A percentile compares a stretch with the other conserved stretches of the same genome.
phyloP scores from a whole-genome alignment of 2,888 invertebrate genomes.

The Pediacus dermestoides region DNA sequence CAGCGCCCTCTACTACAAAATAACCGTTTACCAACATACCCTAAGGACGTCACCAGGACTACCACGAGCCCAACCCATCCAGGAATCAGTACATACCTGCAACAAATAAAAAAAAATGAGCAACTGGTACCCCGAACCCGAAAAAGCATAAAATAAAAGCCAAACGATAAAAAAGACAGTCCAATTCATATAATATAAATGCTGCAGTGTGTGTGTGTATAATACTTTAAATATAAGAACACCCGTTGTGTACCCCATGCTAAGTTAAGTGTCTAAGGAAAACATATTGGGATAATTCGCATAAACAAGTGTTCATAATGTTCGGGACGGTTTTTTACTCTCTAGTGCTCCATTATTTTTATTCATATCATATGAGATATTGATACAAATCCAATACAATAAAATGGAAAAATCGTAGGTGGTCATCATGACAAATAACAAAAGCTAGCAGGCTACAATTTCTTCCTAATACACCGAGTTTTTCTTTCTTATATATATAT shows the following conservation, averaged over 20 bases:
- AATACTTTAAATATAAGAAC: conserved; percentile 20
- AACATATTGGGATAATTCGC: conserved; percentile 39
- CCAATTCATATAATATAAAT: conserved; percentile 27
- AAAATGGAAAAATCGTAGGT: too few species aligned
- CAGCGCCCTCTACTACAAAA: neutral
- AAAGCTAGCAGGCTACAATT: too few species aligned
- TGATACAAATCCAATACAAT: too few species aligned
- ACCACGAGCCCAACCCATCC: too few species aligned
- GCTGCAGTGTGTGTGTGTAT: conserved; percentile 4
- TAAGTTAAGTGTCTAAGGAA: conserved; percentile 34
- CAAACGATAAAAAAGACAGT: conserved; percentile 22
- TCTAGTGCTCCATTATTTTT: too few species aligned
- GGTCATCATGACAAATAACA: too few species aligned
- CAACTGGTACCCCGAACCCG: neutral
- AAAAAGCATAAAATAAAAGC: conserved; percentile 20
- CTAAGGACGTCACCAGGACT: too few species aligned
- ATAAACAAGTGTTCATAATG: conserved; percentile 41
- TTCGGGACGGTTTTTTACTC: too few species aligned
- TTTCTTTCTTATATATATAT: too few species aligned
- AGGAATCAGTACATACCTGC: conserved; percentile 5
- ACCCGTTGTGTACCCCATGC: conserved; percentile 39
- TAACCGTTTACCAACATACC: too few species aligned
- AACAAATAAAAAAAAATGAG: conserved; percentile 7
- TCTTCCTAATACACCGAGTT: too few species aligned
- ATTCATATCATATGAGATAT: too few species aligned